Evolutionary conservation across 1,140 invertebrate species (phyloP).

Genomic region (Orchestia grillus): DNA sequence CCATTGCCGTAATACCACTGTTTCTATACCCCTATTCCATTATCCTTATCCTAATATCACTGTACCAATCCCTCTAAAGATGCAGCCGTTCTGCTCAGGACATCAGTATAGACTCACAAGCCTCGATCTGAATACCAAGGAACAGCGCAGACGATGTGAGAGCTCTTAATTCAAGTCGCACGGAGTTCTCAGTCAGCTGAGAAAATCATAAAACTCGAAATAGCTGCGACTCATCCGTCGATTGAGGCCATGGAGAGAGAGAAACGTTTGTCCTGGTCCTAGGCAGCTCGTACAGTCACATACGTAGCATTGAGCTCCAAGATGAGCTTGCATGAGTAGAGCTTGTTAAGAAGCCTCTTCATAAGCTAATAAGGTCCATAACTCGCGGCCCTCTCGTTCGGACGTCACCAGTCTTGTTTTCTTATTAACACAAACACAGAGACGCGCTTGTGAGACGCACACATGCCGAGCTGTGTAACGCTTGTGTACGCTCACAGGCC

Average conservation of each 20-base stretch:
- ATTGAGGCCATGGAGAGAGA: neutral
- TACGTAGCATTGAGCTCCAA: neutral
- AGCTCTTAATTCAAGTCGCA: neutral
- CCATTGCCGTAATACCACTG: no score
- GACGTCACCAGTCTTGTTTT: constrained; percentile 52
- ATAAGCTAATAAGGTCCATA: constrained; percentile 12
- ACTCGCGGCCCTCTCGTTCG: constrained; percentile 31
- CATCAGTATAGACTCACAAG: neutral
- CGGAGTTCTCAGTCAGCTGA: neutral
- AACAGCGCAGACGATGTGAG: neutral
- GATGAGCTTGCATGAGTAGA: constrained; percentile 6
- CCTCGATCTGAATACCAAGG: neutral
- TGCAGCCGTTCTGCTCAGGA: neutral
- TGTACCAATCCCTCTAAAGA: no score
- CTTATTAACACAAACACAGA: constrained; percentile 49
- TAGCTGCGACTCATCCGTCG: neutral
- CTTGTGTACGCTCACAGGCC: neutral
- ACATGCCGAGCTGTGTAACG: neutral
- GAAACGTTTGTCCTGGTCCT: neutral
- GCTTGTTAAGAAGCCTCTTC: constrained; percentile 35
- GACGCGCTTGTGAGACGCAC: neutral
- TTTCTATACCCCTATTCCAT: no score
- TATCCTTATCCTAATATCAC: no score
- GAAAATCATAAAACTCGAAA: neutral
- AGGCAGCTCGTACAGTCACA: neutral